Conservation (phyloP, 2,113 vertebrate genomes). For the Chrysochloris asiatica region DNA sequence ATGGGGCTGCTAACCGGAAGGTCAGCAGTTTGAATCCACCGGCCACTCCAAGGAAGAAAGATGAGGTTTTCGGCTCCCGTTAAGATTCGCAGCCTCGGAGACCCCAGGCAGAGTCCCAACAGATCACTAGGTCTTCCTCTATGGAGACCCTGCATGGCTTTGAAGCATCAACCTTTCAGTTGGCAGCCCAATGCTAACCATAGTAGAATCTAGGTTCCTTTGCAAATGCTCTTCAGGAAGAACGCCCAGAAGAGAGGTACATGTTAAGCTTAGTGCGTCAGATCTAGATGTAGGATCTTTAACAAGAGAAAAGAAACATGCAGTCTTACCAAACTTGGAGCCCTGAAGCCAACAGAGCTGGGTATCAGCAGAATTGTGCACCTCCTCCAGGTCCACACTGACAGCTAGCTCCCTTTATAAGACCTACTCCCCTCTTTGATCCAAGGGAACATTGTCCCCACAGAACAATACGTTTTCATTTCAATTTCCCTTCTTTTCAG, state of each 20-base stretch:
- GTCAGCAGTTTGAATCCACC: too few relatives aligned
- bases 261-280: background rate
- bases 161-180: background rate
- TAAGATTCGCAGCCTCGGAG: too few relatives aligned
- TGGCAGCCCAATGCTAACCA: background rate
- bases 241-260: background rate
- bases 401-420: constrained; percentile 65
- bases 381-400: background rate
- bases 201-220: background rate
- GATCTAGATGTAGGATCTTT: background rate
- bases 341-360: too few relatives aligned
- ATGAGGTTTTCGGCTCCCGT: too few relatives aligned
- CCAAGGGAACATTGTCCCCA: constrained; percentile 56
- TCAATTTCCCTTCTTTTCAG: constrained; percentile 78
- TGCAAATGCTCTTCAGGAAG: background rate
- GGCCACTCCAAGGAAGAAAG: too few relatives aligned
- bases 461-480: constrained; percentile 76
- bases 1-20: too few relatives aligned
- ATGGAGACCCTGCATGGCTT: too few relatives aligned
- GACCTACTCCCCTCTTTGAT: constrained; percentile 46
- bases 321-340: constrained; percentile 52
- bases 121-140: too few relatives aligned
- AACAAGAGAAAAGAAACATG: background rate
- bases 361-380: background rate
- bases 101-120: too few relatives aligned